Conservation (phyloP, 2,113 vertebrate genomes). For the Butorides virescens region DNA sequence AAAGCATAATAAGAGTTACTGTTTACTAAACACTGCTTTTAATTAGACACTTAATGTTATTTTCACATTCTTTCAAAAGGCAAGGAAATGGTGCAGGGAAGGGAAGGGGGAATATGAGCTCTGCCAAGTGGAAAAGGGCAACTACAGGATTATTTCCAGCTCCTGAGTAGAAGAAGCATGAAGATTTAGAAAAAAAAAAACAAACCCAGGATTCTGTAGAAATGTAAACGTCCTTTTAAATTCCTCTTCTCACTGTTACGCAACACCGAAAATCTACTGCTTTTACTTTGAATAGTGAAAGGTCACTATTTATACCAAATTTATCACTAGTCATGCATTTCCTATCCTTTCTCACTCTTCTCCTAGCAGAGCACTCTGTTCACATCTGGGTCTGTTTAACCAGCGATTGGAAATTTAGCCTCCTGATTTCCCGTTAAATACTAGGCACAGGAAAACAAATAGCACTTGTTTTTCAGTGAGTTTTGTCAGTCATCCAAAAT, state of each 20-base stretch:
- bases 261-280: constrained; percentile 9
- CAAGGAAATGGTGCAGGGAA: background rate
- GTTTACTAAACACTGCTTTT: background rate
- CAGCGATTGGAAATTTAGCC: constrained; percentile 80
- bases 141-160: constrained; percentile 44
- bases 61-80: constrained; percentile 26
- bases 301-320: constrained; percentile 43
- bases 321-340: constrained; percentile 43
- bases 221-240: background rate
- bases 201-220: background rate
- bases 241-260: constrained; percentile 48
- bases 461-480: constrained; percentile 83
- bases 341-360: constrained; percentile 50
- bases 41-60: background rate
- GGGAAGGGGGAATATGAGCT: background rate
- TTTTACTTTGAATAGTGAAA: constrained; percentile 39
- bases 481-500: constrained; percentile 81
- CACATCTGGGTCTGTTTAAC: constrained; percentile 83
- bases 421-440: constrained; percentile 86
- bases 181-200: background rate
- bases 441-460: constrained; percentile 83
- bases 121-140: constrained; percentile 35
- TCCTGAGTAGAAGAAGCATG: background rate
- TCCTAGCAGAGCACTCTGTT: constrained; percentile 3
- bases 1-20: background rate